These are phyloP conservation scores for Caenorhabditis drosophilae DNA, from an alignment of 2,888 invertebrate species.

Conservation along the genomic window DNA sequence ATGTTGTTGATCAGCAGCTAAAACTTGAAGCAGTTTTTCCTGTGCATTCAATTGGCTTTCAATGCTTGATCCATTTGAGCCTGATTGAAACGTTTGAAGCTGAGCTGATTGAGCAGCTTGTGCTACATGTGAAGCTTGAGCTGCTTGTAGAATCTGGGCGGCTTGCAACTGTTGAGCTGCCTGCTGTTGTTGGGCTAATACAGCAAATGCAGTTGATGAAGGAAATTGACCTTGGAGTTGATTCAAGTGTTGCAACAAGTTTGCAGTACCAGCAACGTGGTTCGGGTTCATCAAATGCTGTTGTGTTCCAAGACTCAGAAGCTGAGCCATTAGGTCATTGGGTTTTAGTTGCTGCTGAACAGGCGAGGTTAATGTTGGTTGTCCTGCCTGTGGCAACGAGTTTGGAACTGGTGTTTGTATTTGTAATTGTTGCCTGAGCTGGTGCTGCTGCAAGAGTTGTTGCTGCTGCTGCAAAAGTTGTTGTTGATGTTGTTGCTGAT, in stretches of 20 bases:
- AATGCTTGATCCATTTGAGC: not conserved
- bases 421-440: constrained; percentile 24
- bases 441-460: constrained; percentile 12
- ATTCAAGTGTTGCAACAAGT: too few species aligned
- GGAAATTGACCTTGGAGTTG: too few species aligned
- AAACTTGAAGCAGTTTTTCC: not conserved
- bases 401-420: constrained; percentile 21
- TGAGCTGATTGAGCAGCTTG: constrained; percentile 5
- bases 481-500: constrained; percentile 10
- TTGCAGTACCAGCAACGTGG: too few species aligned
- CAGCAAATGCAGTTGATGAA: too few species aligned
- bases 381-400: constrained; percentile 1
- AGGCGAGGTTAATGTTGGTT: constrained; percentile 6
- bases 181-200: constrained; percentile 5
- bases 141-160: constrained; percentile 5
- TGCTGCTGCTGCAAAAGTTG: constrained; percentile 2
- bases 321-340: too few species aligned
- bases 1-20: not conserved
- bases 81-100: constrained; percentile 3
- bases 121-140: not conserved
- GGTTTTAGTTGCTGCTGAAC: too few species aligned
- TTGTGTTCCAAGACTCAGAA: too few species aligned
- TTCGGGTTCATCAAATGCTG: too few species aligned
- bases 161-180: constrained; percentile 11
- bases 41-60: not conserved